Conservation (phyloP, 2,113 vertebrate genomes). For the Pelobates fuscus region DNA sequence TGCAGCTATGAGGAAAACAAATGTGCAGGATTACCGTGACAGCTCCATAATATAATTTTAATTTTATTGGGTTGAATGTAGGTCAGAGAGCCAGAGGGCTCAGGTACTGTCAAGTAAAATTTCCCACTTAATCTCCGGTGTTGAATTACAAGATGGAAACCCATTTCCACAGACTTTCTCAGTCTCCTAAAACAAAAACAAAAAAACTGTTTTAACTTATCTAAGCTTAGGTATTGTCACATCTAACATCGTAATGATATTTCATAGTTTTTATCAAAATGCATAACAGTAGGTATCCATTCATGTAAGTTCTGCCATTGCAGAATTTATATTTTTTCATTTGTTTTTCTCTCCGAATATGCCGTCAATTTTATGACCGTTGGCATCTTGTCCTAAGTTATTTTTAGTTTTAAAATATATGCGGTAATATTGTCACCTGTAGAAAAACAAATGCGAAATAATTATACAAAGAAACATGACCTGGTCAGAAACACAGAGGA, state of each 20-base stretch:
- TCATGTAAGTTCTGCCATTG: too few relatives aligned
- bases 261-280: too few relatives aligned
- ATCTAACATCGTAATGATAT: conserved; percentile 12
- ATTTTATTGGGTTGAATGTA: conserved; percentile 37
- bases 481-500: too few relatives aligned
- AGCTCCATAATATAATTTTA: conserved; percentile 42
- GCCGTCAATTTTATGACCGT: too few relatives aligned
- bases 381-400: too few relatives aligned
- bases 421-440: too few relatives aligned
- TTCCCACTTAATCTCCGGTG: conserved; percentile 31
- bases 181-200: conserved; percentile 26
- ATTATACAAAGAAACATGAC: too few relatives aligned
- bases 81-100: conserved; percentile 34
- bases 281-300: too few relatives aligned
- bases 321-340: too few relatives aligned
- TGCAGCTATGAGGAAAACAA: conserved; percentile 13
- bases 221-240: conserved; percentile 5
- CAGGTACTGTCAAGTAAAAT: conserved; percentile 32
- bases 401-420: too few relatives aligned
- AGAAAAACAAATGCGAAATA: too few relatives aligned
- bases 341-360: too few relatives aligned
- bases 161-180: conserved; percentile 14
- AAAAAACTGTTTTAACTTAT: conserved; percentile 4
- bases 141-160: conserved; percentile 20
- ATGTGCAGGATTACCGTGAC: conserved; percentile 38